Evolutionary conservation across 2,113 vertebrate species (phyloP), one percentile per base, ranked within the genome.

Genomic region (Mus spicilegus): DNA sequence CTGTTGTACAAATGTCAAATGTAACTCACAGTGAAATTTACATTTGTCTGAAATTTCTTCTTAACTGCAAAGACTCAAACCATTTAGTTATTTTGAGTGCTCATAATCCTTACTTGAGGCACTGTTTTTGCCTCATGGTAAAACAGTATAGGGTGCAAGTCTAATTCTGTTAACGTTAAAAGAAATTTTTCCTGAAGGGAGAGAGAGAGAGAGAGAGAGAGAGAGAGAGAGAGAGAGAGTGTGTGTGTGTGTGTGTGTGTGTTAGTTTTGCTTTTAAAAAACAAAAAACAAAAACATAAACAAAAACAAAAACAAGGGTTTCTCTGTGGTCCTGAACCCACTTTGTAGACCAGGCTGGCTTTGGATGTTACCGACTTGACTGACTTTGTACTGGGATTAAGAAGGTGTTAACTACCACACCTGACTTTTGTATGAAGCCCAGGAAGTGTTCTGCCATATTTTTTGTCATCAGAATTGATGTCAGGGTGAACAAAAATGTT

Each of bases 21-120:
- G 75, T 73, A 90, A 91, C 30, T n/a, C 17, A 80, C 19, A 22
- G 69, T 89, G 80, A 94, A 87, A 87, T 91, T 84, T 90, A 91
- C 33, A 24, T 92, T 82, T 94, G 77, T 80, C 36, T 94, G n/a
- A 20, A 91, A 87, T 63, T 73, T 89, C 24, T 88, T 39, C n/a
- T 91, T 19, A 51, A 30, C 63, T 70, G n/a, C 69, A 51, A 54
- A 84, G 76, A 46, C 30, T 91, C 22, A 77, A 67, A 26, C 51
- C 58, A 70, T n/a, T 73, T 42, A 51, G 70, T 95, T 80, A 63
- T 65, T 69, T 92, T 94, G 58, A 94, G 56, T 51, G 61, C 7
- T 92, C 4, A 12, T 81, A 46, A 9, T 82, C 65, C 30, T 93
- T 46, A 30, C 30, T 11, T n/a, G 72, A 89, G 69, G n/a, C 7